Conservation (phyloP, 1,140 invertebrate genomes). For the Apis mellifera region DNA sequence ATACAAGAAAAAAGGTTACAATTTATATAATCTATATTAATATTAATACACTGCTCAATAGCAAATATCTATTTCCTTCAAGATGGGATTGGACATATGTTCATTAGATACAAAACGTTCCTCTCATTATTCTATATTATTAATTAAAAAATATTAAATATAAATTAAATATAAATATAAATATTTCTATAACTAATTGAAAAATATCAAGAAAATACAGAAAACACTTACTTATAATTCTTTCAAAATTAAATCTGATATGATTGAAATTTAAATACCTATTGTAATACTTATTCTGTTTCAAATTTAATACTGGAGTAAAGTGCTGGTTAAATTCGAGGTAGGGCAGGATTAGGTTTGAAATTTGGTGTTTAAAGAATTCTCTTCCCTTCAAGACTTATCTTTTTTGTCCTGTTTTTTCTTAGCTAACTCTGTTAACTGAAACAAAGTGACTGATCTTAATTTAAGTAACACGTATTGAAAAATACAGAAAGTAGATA, state of each 20-base stretch:
- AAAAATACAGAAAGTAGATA: neutral
- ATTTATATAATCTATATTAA: no score
- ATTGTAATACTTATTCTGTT: no score
- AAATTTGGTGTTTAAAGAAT: neutral
- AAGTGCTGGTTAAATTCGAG: neutral
- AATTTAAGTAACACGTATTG: neutral
- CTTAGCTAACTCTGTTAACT: neutral
- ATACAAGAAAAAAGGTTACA: no score
- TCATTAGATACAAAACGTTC: neutral
- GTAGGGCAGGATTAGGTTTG: neutral
- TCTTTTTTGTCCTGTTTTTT: no score
- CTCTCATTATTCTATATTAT: neutral
- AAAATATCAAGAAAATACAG: neutral
- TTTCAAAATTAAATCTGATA: neutral
- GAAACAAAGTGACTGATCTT: neutral
- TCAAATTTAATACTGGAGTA: neutral
- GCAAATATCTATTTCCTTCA: no score
- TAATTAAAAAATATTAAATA: neutral
- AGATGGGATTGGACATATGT: neutral
- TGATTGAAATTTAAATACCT: neutral
- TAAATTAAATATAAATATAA: neutral
- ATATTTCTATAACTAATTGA: neutral
- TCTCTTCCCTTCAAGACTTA: slow-evolving; percentile 15
- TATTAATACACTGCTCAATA: no score
- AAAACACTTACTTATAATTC: neutral